phyloP scores from a whole-genome alignment of 2,888 invertebrate genomes.

The Lomographa bimaculata region DNA sequence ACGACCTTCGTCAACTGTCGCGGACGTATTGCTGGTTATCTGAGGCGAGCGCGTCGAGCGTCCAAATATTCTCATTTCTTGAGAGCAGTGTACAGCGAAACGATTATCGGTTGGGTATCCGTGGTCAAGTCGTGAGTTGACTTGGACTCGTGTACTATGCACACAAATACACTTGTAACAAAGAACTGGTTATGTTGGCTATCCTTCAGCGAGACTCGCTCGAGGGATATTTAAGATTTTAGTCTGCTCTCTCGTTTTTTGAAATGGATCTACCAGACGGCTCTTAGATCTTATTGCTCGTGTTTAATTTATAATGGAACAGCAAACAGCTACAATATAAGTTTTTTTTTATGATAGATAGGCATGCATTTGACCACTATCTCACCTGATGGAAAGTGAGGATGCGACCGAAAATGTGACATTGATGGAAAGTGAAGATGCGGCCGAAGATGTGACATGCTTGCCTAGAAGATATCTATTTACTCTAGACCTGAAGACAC shows the following conservation, averaged over 20 bases:
- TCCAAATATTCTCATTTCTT: slow-evolving; percentile 31
- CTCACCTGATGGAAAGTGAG: too few species aligned
- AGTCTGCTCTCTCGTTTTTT: slow-evolving; percentile 33
- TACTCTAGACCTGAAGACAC: too few species aligned
- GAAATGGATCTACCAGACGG: slow-evolving; percentile 25
- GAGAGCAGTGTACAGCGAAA: slow-evolving; percentile 41
- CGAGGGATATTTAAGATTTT: slow-evolving; percentile 45
- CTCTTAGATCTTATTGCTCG: not conserved
- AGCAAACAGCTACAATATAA: too few species aligned
- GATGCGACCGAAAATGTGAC: too few species aligned
- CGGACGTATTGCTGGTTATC: slow-evolving; percentile 42
- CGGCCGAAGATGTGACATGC: too few species aligned
- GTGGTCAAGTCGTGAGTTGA: slow-evolving; percentile 43
- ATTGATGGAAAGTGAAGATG: too few species aligned
- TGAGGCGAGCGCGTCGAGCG: slow-evolving; percentile 36
- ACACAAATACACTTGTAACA: slow-evolving; percentile 45
- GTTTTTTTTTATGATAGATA: too few species aligned
- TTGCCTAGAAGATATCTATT: too few species aligned
- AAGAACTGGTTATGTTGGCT: slow-evolving; percentile 61
- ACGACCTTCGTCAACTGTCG: slow-evolving; percentile 41
- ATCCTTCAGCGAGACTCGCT: slow-evolving; percentile 41
- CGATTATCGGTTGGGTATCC: slow-evolving; percentile 37
- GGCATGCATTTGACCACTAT: too few species aligned
- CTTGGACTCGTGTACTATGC: slow-evolving; percentile 29
- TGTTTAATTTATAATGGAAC: too few species aligned